Percentiles rank a stretch among this genome's conserved stretches.
phyloP scores from a whole-genome alignment of 2,113 vertebrate species.

The Epinephelus fuscoguttatus region DNA sequence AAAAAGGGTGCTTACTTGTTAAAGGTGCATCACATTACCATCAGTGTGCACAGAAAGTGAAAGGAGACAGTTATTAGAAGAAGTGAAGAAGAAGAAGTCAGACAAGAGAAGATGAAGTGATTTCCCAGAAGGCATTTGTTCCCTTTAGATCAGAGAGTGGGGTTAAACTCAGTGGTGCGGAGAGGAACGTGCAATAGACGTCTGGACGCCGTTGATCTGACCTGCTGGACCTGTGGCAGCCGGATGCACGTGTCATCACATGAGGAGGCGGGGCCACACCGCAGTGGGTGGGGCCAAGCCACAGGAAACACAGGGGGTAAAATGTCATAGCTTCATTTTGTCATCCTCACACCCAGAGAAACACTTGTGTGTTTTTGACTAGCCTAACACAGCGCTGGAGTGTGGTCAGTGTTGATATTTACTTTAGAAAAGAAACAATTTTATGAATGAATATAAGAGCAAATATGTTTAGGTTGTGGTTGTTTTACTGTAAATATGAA shows the following conservation, averaged over 20 bases:
- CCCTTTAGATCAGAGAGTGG: conserved; percentile 25
- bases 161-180: conserved; percentile 26
- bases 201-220: conserved; percentile 74
- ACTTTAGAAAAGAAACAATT: neutral
- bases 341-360: conserved; percentile 16
- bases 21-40: conserved; percentile 54
- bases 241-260: conserved; percentile 61
- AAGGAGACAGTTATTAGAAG: conserved; percentile 45
- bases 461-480: neutral
- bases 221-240: conserved; percentile 81
- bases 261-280: conserved; percentile 60
- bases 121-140: conserved; percentile 30
- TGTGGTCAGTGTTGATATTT: conserved; percentile 20
- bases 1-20: conserved; percentile 73
- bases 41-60: conserved; percentile 69
- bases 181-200: conserved; percentile 68
- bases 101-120: conserved; percentile 30
- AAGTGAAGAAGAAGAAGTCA: neutral
- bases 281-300: conserved; percentile 66
- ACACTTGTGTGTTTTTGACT: neutral
- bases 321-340: conserved; percentile 63
- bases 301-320: conserved; percentile 68
- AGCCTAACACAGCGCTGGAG: conserved; percentile 50
- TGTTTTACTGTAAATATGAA: no score
- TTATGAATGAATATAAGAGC: neutral